Conservation (phyloP, 2,113 vertebrate genomes). For the Periophthalmus modestus region DNA sequence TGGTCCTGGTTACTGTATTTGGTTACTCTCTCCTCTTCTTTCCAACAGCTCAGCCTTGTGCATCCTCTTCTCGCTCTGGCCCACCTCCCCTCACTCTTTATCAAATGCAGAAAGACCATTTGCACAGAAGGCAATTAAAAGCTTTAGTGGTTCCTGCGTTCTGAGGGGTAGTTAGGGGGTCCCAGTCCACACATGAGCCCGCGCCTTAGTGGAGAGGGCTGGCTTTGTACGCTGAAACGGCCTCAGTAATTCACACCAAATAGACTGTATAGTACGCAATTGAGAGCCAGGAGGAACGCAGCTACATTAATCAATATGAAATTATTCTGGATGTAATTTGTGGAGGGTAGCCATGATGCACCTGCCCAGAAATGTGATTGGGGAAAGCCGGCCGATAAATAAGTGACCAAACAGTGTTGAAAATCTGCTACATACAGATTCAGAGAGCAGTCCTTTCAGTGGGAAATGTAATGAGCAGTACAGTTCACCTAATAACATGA, state of each 20-base stretch:
- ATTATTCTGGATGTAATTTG: conserved; percentile 78
- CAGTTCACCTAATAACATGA: neutral
- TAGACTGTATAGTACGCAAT: conserved; percentile 86
- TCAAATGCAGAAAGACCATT: conserved; percentile 82
- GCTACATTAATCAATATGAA: conserved; percentile 84
- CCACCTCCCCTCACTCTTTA: conserved; percentile 76
- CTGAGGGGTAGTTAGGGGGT: conserved; percentile 95
- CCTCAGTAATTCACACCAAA: conserved; percentile 90
- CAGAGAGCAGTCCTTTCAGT: conserved; percentile 30
- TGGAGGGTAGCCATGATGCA: conserved; percentile 71
- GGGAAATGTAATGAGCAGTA: neutral
- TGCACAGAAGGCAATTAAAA: conserved; percentile 99
- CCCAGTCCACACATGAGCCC: conserved; percentile 94
- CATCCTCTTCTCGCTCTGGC: conserved; percentile 56
- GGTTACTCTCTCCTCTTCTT: conserved; percentile 5
- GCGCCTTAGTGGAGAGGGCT: conserved; percentile 90
- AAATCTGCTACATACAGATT: conserved; percentile 37
- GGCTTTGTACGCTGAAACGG: conserved; percentile 88
- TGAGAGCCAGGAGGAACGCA: conserved; percentile 80
- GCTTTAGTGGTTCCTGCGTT: conserved; percentile 97
- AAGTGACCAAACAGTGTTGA: conserved; percentile 52
- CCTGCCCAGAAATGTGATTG: conserved; percentile 72
- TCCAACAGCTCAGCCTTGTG: conserved; percentile 47
- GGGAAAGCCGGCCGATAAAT: conserved; percentile 61
- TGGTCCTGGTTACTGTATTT: neutral